phyloP scores from a whole-genome alignment of 2,888 invertebrate species.

The Cenopis cana region DNA sequence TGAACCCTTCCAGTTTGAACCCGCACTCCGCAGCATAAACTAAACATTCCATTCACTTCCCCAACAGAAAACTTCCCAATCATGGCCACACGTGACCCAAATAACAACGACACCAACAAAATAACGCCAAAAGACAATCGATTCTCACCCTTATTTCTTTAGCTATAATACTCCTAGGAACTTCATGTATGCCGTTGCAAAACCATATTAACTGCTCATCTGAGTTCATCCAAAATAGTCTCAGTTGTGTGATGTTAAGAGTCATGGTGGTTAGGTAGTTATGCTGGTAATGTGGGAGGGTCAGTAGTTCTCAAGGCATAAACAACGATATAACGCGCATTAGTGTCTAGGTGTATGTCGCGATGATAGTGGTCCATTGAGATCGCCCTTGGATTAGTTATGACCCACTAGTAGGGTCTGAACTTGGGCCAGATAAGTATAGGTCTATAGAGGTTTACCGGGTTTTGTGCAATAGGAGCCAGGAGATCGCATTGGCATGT shows the following conservation, averaged over 20 bases:
- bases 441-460: not conserved
- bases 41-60: constrained; percentile 41
- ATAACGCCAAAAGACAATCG: not conserved
- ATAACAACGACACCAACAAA: constrained; percentile 34
- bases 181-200: not conserved
- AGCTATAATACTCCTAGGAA: not conserved
- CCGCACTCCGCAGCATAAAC: constrained; percentile 41
- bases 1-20: constrained; percentile 40
- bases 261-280: not conserved
- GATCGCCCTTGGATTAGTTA: constrained; percentile 45
- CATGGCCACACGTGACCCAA: constrained; percentile 40
- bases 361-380: constrained; percentile 42
- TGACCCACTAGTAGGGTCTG: constrained; percentile 13
- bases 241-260: not conserved
- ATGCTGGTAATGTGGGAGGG: constrained; percentile 21
- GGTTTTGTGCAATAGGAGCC: too few species aligned
- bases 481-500: too few species aligned
- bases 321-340: constrained; percentile 55
- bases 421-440: constrained; percentile 16
- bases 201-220: not conserved
- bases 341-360: constrained; percentile 48
- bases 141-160: constrained; percentile 5
- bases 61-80: constrained; percentile 41
- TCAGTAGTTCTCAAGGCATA: constrained; percentile 53
- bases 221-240: constrained; percentile 2